Evolutionary conservation across 2,113 vertebrate genomes (phyloP), one percentile per base, ranked within the genome.

Genomic region (Nothoprocta perdicaria): DNA sequence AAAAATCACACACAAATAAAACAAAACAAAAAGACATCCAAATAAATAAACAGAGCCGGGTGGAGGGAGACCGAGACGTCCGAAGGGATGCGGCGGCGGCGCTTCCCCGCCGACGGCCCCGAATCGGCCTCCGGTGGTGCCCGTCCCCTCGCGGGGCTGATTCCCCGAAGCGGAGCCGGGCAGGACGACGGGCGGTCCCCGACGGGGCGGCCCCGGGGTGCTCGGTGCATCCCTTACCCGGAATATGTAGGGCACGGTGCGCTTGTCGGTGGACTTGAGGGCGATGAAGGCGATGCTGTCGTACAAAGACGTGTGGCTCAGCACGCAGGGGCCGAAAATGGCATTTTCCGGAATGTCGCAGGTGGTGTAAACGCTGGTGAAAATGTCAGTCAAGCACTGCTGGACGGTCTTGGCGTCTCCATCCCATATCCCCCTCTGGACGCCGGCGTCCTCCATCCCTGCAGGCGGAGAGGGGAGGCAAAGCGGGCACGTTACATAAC

Each of bases 281-380:
- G 99, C 99, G 57, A 99, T 97, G 96, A 99, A 99, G 77, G 99
- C 99, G 92, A 99, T 99, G 97, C 99, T 99, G 98, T 99, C 99
- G 8, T 99, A 99, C 45, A 99, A 93, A 12, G 99, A 99, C 60
- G 99, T 99, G 96, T 99, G 99, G 97, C 99, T 99, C 95, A 99
- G 92, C 67, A 99, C 98, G 40, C 99, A 99, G 27, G 99, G 99
- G 27, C 99, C 99, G 43, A 99, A 99, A 66, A 99, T 99, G 77
- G 99, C 99, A 91, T 98, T 99, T 95, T 99, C 99, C 0, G 99
- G 99, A 65, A 99, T 98, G 97, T 99, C 99, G 69, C 99, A 99
- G 74, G 99, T 99, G 72, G 99, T 99, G 96, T 98, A 99, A 46
- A 99, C 99, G 89, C 99, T 99, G 73, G 99, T 99, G 93, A 99